Conservation (phyloP, 2,113 vertebrate genomes). For the Syngnathus floridae region DNA sequence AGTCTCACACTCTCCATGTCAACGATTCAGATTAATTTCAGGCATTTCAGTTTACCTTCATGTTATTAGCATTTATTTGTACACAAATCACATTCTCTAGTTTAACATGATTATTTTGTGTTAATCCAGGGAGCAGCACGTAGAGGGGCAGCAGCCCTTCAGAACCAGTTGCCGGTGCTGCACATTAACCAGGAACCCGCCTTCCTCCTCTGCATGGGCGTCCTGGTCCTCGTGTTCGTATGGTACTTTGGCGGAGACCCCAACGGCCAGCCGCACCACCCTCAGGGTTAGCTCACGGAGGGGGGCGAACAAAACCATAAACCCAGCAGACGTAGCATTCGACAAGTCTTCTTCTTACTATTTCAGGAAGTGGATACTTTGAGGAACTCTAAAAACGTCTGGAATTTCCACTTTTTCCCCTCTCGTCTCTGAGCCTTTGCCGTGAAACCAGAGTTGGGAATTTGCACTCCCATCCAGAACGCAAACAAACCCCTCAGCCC, state of each 20-base stretch:
- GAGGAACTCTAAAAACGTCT: slow-evolving; percentile 32
- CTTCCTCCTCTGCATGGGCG: slow-evolving; percentile 52
- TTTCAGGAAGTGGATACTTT: slow-evolving; percentile 7
- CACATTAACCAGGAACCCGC: slow-evolving; percentile 47
- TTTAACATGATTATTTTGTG: background rate
- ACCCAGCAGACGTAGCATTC: slow-evolving; percentile 67
- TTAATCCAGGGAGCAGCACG: slow-evolving; percentile 62
- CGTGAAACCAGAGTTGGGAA: slow-evolving; percentile 40
- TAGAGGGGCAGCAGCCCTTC: slow-evolving; percentile 39
- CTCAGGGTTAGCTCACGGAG: slow-evolving; percentile 38
- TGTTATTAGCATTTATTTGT: background rate
- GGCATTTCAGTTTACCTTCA: background rate
- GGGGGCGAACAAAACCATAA: background rate
- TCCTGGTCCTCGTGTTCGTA: slow-evolving; percentile 59
- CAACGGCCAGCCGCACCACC: slow-evolving; percentile 22
- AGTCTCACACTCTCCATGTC: no score
- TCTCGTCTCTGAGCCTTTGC: slow-evolving; percentile 30
- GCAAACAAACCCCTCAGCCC: background rate
- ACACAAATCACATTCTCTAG: background rate
- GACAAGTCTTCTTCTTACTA: background rate
- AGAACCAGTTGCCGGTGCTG: slow-evolving; percentile 47
- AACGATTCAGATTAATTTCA: background rate
- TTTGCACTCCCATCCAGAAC: slow-evolving; percentile 35
- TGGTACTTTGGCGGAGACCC: slow-evolving; percentile 52
- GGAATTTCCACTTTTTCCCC: slow-evolving; percentile 29